A percentile compares a stretch with the other conserved stretches of the same genome.
These are phyloP conservation scores for Crypturellus tataupa DNA, from an alignment of 2,797 vertebrate species.

Conservation along the genomic window DNA sequence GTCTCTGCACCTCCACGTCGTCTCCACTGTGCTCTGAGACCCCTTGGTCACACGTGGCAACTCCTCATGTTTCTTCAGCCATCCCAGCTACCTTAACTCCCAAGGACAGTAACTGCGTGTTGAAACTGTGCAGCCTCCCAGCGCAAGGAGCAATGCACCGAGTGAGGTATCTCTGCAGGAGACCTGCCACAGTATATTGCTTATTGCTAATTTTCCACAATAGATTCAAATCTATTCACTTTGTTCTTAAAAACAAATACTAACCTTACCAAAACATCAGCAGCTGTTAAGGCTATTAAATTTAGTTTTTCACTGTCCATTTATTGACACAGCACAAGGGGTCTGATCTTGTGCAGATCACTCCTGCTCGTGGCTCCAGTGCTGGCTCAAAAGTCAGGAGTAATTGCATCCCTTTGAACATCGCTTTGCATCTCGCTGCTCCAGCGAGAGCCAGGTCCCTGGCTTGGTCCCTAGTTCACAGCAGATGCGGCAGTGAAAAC, in stretches of 20 bases:
- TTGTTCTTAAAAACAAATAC: background rate
- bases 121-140: background rate
- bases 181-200: background rate
- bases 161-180: background rate
- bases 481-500: background rate
- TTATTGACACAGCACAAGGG: background rate
- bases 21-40: background rate
- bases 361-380: fast-evolving
- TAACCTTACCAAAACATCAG: background rate
- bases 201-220: conserved; percentile 14
- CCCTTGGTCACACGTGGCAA: background rate
- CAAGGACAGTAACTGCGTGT: background rate
- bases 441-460: background rate
- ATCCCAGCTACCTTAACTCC: background rate
- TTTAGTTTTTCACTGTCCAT: background rate
- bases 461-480: background rate
- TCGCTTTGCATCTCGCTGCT: background rate
- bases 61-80: background rate
- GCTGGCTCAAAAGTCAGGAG: background rate
- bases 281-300: background rate
- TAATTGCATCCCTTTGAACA: background rate
- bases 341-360: background rate
- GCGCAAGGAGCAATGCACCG: background rate
- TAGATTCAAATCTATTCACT: background rate
- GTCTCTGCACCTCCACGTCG: background rate